Percentiles rank a stretch among this genome's conserved stretches.
Conservation (phyloP, 1,140 invertebrate genomes). For the Sarcophaga peregrina region DNA sequence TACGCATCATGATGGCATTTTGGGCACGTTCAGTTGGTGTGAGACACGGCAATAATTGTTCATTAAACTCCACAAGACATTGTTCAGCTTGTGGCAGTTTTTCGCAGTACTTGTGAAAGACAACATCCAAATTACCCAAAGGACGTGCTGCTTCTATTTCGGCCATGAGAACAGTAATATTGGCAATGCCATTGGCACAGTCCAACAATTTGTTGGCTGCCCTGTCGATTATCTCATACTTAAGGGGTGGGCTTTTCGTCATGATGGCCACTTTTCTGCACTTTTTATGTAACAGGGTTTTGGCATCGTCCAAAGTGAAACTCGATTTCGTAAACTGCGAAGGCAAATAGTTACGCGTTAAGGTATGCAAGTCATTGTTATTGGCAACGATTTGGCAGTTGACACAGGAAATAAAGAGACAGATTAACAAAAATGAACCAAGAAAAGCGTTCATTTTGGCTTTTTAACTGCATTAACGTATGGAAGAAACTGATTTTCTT, state of each 20-base stretch:
- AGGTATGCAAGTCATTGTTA: neutral
- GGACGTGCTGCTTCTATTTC: slow-evolving; percentile 74
- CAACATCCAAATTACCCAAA: slow-evolving; percentile 72
- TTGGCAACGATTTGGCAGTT: neutral
- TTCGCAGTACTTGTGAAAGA: slow-evolving; percentile 74
- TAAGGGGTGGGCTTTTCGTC: slow-evolving; percentile 46
- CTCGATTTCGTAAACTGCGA: neutral
- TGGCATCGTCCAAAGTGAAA: slow-evolving; percentile 51
- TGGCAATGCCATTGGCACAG: slow-evolving; percentile 68
- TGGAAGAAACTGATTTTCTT: too few relatives aligned
- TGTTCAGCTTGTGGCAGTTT: slow-evolving; percentile 71
- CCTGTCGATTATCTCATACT: slow-evolving; percentile 56
- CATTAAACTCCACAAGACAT: slow-evolving; percentile 74
- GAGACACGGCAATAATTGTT: slow-evolving; percentile 73
- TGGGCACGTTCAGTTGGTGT: slow-evolving; percentile 69
- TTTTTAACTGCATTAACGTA: too few relatives aligned
- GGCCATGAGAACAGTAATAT: slow-evolving; percentile 68
- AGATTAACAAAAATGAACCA: neutral
- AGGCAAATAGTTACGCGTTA: slow-evolving; percentile 29
- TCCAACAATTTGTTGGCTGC: slow-evolving; percentile 58
- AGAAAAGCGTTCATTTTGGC: too few relatives aligned
- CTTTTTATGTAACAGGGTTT: slow-evolving; percentile 55
- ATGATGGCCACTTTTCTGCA: slow-evolving; percentile 56
- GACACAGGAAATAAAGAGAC: neutral
- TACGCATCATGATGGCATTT: slow-evolving; percentile 70